phyloP scores from a whole-genome alignment of 1,140 invertebrate species.

The Belonocnema kinseyi region DNA sequence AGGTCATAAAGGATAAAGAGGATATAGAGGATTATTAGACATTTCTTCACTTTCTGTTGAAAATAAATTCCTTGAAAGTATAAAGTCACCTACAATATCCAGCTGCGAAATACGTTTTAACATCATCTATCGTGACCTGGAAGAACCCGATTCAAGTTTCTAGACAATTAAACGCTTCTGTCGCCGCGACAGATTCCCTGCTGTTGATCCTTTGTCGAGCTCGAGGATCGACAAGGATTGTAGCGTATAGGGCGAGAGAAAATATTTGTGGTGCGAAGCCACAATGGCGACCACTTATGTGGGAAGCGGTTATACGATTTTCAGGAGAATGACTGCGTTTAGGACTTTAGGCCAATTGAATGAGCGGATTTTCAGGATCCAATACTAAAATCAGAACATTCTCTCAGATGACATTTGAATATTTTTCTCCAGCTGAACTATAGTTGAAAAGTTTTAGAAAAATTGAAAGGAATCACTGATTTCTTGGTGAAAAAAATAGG shows the following conservation, averaged over 20 bases:
- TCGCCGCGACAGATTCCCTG: conserved; percentile 59
- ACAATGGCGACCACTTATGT: conserved; percentile 52
- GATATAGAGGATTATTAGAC: conserved; percentile 20
- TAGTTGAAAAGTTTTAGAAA: not conserved
- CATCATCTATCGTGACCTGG: conserved; percentile 9
- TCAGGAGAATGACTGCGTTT: conserved; percentile 48
- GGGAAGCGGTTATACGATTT: conserved; percentile 46
- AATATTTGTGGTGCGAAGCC: conserved; percentile 61
- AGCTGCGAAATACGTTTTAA: conserved; percentile 20
- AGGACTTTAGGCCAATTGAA: not conserved
- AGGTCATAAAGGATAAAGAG: not conserved
- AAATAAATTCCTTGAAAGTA: conserved; percentile 1
- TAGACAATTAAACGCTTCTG: conserved; percentile 59
- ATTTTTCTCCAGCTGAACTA: not conserved
- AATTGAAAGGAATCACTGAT: not conserved
- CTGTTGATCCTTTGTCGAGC: conserved; percentile 61
- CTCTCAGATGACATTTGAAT: conserved; percentile 22
- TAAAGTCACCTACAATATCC: conserved; percentile 27
- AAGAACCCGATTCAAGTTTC: conserved; percentile 47
- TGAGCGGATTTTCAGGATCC: not conserved
- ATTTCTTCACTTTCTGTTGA: conserved; percentile 8
- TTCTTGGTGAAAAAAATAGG: not conserved
- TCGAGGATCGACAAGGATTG: conserved; percentile 55
- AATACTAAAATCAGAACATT: not conserved
- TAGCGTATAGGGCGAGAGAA: conserved; percentile 50